A percentile compares a stretch with the other conserved stretches of the same genome.
phyloP scores from a whole-genome alignment of 2,888 invertebrate genomes.

The Amphipoea lucens region DNA sequence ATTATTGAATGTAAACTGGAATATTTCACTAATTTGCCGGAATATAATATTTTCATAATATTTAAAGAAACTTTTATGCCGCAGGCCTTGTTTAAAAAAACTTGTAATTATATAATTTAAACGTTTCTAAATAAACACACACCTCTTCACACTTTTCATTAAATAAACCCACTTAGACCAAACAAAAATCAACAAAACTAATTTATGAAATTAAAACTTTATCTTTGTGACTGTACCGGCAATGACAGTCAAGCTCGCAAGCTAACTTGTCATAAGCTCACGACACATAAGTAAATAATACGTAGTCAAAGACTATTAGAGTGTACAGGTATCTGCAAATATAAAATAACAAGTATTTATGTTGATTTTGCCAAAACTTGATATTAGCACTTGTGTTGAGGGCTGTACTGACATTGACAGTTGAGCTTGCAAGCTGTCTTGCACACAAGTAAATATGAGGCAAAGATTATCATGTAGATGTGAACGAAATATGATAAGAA shows the following conservation, averaged over 20 bases:
- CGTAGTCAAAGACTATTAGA: slow-evolving; percentile 23
- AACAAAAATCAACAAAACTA: background rate
- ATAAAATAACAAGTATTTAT: background rate
- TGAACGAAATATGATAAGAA: slow-evolving; percentile 11
- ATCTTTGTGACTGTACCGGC: slow-evolving; percentile 16
- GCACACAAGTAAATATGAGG: slow-evolving; percentile 69
- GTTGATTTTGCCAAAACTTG: slow-evolving; percentile 18
- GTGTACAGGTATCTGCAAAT: slow-evolving; percentile 8
- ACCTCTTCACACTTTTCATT: background rate
- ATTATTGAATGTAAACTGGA: background rate
- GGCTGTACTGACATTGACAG: slow-evolving; percentile 69
- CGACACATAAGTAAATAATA: slow-evolving; percentile 24
- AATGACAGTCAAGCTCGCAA: slow-evolving; percentile 27
- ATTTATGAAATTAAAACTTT: background rate
- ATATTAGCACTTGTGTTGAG: slow-evolving; percentile 44
- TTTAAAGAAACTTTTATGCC: background rate
- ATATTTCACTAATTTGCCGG: background rate
- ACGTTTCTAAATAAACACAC: background rate
- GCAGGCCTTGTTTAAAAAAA: background rate
- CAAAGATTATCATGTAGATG: slow-evolving; percentile 67
- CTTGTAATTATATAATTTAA: no score
- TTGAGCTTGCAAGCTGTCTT: slow-evolving; percentile 73
- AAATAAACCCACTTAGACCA: background rate
- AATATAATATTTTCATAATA: no score
- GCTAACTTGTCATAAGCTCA: slow-evolving; percentile 44